Percentiles rank a stretch among this genome's conserved stretches.
phyloP scores from a whole-genome alignment of 2,113 vertebrate species.

The Pseudorhombus dupliciocellatus region DNA sequence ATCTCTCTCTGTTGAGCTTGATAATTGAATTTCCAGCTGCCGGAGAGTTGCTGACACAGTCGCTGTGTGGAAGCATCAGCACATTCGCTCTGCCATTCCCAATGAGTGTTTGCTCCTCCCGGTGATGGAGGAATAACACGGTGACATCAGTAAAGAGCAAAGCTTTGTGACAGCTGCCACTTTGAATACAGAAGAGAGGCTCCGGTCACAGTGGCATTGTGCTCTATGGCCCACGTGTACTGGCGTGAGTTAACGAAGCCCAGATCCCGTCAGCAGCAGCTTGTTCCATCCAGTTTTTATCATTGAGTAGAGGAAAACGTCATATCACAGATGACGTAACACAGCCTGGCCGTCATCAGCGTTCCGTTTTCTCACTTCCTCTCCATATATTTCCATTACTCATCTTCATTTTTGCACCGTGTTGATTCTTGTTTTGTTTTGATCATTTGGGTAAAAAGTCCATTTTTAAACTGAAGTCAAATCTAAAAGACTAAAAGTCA shows the following conservation, averaged over 20 bases:
- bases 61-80: slow-evolving; percentile 65
- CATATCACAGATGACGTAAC: slow-evolving; percentile 79
- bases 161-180: slow-evolving; percentile 62
- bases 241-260: slow-evolving; percentile 11
- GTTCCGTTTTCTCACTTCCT: slow-evolving; percentile 58
- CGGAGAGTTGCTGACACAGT: slow-evolving; percentile 65
- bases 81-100: slow-evolving; percentile 53
- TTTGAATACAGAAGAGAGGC: slow-evolving; percentile 48
- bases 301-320: slow-evolving; percentile 33
- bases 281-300: slow-evolving; percentile 45
- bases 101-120: slow-evolving; percentile 38
- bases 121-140: slow-evolving; percentile 41
- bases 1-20: slow-evolving; percentile 38
- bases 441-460: background rate
- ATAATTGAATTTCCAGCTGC: slow-evolving; percentile 66
- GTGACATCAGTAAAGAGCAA: slow-evolving; percentile 47
- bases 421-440: background rate
- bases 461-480: background rate
- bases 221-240: slow-evolving; percentile 21
- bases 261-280: slow-evolving; percentile 20
- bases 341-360: slow-evolving; percentile 35
- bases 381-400: background rate
- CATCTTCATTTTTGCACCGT: background rate
- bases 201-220: slow-evolving; percentile 50
- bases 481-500: background rate